Conservation (phyloP, 1,140 invertebrate genomes). For the Drosophila saltans region DNA sequence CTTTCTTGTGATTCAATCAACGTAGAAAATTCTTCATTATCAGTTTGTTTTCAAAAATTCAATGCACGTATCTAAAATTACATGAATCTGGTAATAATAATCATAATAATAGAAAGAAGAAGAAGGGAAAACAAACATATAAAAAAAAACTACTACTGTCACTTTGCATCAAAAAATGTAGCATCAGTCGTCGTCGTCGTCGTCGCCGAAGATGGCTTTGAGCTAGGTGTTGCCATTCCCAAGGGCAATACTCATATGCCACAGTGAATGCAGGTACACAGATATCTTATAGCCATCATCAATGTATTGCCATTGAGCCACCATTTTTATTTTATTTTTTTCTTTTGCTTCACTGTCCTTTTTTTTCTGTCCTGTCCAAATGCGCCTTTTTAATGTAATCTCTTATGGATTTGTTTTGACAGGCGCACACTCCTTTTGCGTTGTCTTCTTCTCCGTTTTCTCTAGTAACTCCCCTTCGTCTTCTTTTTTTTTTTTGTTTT, state of each 20-base stretch:
- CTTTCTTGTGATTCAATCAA: neutral
- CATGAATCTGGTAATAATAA: conserved; percentile 60
- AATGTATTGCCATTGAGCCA: conserved; percentile 69
- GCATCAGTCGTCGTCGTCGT: conserved; percentile 48
- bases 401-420: conserved; percentile 80
- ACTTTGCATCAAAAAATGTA: conserved; percentile 67
- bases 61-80: conserved; percentile 53
- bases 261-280: conserved; percentile 16
- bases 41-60: conserved; percentile 35
- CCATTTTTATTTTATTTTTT: too few species aligned
- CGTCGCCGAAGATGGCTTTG: conserved; percentile 45
- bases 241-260: conserved; percentile 51
- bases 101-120: neutral
- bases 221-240: conserved; percentile 65
- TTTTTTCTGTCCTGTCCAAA: conserved; percentile 56
- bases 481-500: neutral
- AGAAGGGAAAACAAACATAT: neutral
- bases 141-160: conserved; percentile 60
- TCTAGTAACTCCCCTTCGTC: neutral
- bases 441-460: conserved; percentile 14
- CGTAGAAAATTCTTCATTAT: neutral
- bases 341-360: neutral
- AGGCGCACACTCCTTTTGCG: conserved; percentile 49
- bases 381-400: conserved; percentile 80
- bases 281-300: conserved; percentile 23